Conservation (phyloP, 2,888 invertebrate genomes). For the Pemphredon lugubris region DNA sequence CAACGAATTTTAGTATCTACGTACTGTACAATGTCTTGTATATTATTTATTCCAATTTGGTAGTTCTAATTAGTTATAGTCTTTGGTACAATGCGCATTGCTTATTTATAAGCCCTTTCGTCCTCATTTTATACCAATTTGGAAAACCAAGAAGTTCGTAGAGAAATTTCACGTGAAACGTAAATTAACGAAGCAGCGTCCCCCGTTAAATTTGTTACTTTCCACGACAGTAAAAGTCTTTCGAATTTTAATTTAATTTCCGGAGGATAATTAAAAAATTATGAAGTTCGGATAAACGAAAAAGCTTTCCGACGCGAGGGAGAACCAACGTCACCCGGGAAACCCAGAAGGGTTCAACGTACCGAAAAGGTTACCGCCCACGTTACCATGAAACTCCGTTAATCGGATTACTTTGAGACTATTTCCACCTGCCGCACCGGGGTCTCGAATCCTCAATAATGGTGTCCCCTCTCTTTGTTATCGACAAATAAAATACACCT, state of each 20-base stretch:
- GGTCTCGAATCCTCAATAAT: constrained; percentile 5
- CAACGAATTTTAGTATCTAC: too few species aligned
- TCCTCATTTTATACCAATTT: too few species aligned
- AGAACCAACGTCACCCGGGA: not conserved
- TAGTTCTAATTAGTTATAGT: too few species aligned
- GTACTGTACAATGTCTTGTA: too few species aligned
- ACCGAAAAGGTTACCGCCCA: constrained; percentile 9
- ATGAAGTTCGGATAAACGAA: not conserved
- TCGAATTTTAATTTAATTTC: not conserved
- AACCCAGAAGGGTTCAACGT: constrained; percentile 1
- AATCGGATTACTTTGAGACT: constrained; percentile 43
- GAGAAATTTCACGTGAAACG: too few species aligned
- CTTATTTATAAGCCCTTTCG: too few species aligned
- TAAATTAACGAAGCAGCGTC: too few species aligned
- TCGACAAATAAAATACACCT: not conserved
- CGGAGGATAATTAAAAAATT: not conserved
- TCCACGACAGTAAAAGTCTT: too few species aligned
- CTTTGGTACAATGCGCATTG: too few species aligned
- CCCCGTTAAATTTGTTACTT: too few species aligned
- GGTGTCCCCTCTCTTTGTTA: not conserved
- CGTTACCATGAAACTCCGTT: constrained; percentile 33
- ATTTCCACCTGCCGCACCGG: constrained; percentile 30
- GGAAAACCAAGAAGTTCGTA: too few species aligned
- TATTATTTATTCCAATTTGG: too few species aligned
- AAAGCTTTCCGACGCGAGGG: not conserved